phyloP scores from a whole-genome alignment of 2,888 invertebrate genomes.

The Hedychridium roseum region DNA sequence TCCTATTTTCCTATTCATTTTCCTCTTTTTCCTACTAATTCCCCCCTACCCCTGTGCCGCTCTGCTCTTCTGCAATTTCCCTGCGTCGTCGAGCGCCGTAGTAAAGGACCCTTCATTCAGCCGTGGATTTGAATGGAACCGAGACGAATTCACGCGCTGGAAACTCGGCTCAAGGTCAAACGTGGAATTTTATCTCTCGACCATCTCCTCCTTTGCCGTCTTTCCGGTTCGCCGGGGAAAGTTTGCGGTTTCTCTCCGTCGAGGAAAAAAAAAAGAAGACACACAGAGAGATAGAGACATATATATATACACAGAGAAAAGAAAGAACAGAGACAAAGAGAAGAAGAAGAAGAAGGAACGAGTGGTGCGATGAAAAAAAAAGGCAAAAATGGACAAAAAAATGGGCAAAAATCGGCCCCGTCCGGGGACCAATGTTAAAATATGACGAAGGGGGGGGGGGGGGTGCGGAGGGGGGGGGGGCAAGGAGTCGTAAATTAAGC shows the following conservation, averaged over 20 bases:
- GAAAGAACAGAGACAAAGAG: neutral
- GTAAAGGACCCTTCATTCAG: too few species aligned
- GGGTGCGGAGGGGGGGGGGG: slow-evolving; percentile 1
- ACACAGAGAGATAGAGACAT: too few species aligned
- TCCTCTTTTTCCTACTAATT: too few species aligned
- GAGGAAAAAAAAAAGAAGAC: neutral
- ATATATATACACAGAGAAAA: slow-evolving; percentile 4
- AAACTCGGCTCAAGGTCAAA: slow-evolving; percentile 22
- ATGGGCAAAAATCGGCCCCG: too few species aligned
- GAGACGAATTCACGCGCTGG: slow-evolving; percentile 1
- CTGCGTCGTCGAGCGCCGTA: too few species aligned
- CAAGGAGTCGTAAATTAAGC: slow-evolving; percentile 17
- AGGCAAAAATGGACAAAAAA: too few species aligned
- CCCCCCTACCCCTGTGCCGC: too few species aligned
- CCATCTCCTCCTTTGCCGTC: too few species aligned
- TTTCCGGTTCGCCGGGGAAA: slow-evolving; percentile 13
- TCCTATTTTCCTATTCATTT: too few species aligned
- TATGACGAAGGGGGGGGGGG: neutral
- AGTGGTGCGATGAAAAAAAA: too few species aligned
- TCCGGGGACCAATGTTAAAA: neutral
- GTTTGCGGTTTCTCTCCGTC: neutral
- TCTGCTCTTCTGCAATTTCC: too few species aligned
- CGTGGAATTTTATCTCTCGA: slow-evolving; percentile 14
- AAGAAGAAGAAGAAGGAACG: neutral
- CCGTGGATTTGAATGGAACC: too few species aligned